Evolutionary conservation across 2,113 vertebrate species (phyloP).

Genomic region (Phaethornis superciliosus): DNA sequence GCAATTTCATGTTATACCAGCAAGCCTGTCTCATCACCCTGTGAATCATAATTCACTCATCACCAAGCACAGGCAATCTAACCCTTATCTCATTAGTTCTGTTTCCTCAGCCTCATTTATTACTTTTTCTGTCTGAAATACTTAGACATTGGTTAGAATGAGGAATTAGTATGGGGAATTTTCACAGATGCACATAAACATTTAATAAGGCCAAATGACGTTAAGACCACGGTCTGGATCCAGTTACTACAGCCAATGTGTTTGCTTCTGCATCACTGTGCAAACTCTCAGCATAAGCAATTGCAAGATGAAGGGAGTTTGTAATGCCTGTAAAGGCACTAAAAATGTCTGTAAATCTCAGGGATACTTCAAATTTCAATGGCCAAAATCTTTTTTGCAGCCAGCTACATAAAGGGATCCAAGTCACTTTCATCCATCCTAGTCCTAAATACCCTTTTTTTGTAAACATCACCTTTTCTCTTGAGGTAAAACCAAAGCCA

Average conservation of each 20-base stretch:
- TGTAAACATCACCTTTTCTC: not conserved
- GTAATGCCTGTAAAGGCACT: not conserved
- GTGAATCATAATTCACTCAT: slow-evolving; percentile 43
- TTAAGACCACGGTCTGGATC: not conserved
- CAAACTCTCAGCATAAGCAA: not conserved
- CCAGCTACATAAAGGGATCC: not conserved
- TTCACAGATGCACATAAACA: not conserved
- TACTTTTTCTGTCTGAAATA: slow-evolving; percentile 21
- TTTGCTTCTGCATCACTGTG: not conserved
- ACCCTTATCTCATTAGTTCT: not conserved
- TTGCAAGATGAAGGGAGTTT: not conserved
- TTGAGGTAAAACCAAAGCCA: not conserved
- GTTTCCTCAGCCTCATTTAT: not conserved
- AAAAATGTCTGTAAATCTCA: not conserved
- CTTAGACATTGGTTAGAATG: not conserved
- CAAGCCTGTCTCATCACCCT: not conserved
- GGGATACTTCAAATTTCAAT: not conserved
- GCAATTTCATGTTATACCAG: not conserved
- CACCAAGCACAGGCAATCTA: slow-evolving; percentile 1
- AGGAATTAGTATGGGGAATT: not conserved
- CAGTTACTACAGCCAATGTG: not conserved
- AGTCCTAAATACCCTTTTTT: not conserved
- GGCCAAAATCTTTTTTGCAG: not conserved
- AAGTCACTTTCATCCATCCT: not conserved
- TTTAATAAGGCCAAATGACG: not conserved